A percentile compares a stretch with the other conserved stretches of the same genome.
These are phyloP conservation scores for Maccullochella peelii DNA, from an alignment of 2,113 vertebrate genomes.

Conservation along the genomic window DNA sequence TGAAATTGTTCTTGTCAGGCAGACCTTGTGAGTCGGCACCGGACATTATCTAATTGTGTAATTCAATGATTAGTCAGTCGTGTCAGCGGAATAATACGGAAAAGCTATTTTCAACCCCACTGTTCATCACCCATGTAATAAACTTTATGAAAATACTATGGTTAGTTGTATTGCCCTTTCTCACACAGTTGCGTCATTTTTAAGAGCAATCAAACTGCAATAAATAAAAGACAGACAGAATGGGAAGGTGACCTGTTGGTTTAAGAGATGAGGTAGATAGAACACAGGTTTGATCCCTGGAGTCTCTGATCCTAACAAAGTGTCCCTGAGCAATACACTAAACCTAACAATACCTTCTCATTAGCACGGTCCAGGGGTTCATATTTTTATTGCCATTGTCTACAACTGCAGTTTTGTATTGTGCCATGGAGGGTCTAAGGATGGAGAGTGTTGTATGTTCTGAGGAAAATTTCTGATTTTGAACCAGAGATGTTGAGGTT, in stretches of 20 bases:
- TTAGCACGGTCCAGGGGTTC: neutral
- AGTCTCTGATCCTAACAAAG: neutral
- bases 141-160: constrained; percentile 6
- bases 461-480: neutral
- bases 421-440: neutral
- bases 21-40: constrained; percentile 63
- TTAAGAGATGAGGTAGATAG: neutral
- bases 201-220: neutral
- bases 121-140: neutral
- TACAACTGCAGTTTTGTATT: neutral
- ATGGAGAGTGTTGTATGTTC: neutral
- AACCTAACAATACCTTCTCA: neutral
- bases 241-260: constrained; percentile 5
- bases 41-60: constrained; percentile 67
- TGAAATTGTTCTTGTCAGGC: constrained; percentile 63
- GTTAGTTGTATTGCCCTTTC: neutral
- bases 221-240: neutral
- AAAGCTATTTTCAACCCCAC: constrained; percentile 35
- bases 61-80: constrained; percentile 58
- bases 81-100: constrained; percentile 42
- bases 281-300: neutral
- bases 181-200: neutral
- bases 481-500: neutral
- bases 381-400: neutral
- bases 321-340: neutral